Conservation (phyloP, 2,888 invertebrate species). For the Poecilus cupreus region DNA sequence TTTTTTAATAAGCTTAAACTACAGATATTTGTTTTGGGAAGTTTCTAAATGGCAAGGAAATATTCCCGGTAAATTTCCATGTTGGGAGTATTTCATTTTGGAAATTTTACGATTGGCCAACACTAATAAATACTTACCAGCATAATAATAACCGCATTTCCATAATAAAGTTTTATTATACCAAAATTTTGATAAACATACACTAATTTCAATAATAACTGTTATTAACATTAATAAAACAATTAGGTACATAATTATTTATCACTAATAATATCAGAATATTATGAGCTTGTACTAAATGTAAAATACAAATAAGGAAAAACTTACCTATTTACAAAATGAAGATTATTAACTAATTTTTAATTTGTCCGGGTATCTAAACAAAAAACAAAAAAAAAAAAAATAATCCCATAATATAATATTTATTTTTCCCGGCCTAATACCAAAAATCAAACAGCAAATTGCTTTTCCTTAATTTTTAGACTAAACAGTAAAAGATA, state of each 20-base stretch:
- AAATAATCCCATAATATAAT: conserved; percentile 55
- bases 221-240: conserved; percentile 16
- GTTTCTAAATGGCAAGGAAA: too few species aligned
- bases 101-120: too few species aligned
- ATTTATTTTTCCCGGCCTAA: conserved; percentile 58
- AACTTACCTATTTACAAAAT: conserved; percentile 37
- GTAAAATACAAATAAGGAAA: not conserved
- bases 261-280: conserved; percentile 31
- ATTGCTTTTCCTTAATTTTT: conserved; percentile 15
- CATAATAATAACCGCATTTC: not conserved
- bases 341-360: not conserved
- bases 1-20: too few species aligned
- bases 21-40: too few species aligned
- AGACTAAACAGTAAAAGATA: conserved; percentile 42
- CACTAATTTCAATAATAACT: not conserved
- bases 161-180: conserved; percentile 27
- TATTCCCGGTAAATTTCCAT: too few species aligned
- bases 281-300: conserved; percentile 23
- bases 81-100: too few species aligned
- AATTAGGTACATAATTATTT: conserved; percentile 12
- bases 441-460: conserved; percentile 49
- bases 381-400: conserved; percentile 47
- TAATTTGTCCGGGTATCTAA: conserved; percentile 4
- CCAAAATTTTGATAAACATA: conserved; percentile 11
- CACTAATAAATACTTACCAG: conserved; percentile 29